Evolutionary conservation across 2,888 invertebrate genomes (phyloP), one percentile per base, ranked within the genome.

Genomic region (Orthosia incerta): DNA sequence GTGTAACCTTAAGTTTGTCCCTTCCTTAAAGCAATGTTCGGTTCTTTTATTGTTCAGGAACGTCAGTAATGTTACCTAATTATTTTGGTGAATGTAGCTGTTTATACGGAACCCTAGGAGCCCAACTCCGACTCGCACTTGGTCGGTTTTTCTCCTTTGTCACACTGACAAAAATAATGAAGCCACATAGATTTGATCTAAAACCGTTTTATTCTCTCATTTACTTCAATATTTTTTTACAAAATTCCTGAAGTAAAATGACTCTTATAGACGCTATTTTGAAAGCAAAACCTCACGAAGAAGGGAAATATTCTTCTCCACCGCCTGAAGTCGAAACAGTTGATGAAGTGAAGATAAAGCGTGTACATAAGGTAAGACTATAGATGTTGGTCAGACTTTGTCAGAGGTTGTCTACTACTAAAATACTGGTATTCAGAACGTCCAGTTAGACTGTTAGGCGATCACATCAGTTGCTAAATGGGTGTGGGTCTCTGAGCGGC

Each of bases 291-390:
- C 90, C 90, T 0, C 85, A 86, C 0, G 91, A 90, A 75, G 66
- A 67, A 13, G 56, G 69, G 2, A 93, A 90, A 23, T 92, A 91
- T 48, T 31, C 76, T 0, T 94, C 95, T 0, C 94, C 95, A 0
- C 95, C 95, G 0, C 95, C 95, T 0, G 95, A 94, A 72, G 26
- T 87, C 0, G 82, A 80, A 4, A n/a, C 7, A 3, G 15, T n/a
- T 31, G 4, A 12, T 0, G 4, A 46, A 2, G 5, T 59, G 0
- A 79, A 69, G 11, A 46, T 15, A 13, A 83, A 79, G 12, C 60
- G 55, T 0, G 48, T 15, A 1, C 16, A 60, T 45, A 68, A 71
- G 84, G 81, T 77, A 59, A 53, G 55, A 46, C 5, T 23, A 3
- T 51, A 15, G 31, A 15, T 26, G 3, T n/a, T 12, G 11, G 18